Evolutionary conservation across 2,797 vertebrate genomes (phyloP).

Genomic region (Enteromius unitaeniatus): DNA sequence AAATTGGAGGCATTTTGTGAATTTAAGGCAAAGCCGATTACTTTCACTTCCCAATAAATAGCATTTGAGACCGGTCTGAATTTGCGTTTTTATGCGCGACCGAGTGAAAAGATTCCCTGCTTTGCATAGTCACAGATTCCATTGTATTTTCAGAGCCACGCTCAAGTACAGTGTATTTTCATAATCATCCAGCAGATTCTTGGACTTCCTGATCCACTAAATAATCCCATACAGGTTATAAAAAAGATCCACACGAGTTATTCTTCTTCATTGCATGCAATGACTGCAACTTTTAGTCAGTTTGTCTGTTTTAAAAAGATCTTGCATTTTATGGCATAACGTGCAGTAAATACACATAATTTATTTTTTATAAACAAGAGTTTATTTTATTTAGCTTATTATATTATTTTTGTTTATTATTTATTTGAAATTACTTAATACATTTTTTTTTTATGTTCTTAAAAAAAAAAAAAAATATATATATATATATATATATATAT

Average conservation of each 20-base stretch:
- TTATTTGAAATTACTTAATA: too few species aligned
- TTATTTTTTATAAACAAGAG: neutral
- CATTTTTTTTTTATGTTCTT: neutral
- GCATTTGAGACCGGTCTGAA: slow-evolving; percentile 24
- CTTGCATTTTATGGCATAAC: neutral
- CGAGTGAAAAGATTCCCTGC: slow-evolving; percentile 25
- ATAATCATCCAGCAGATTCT: slow-evolving; percentile 6
- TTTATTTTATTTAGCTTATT: too few species aligned
- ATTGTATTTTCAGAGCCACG: neutral
- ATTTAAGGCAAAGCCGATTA: slow-evolving; percentile 54
- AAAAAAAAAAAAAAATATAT: too few species aligned
- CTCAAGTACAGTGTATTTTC: slow-evolving; percentile 11
- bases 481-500: too few species aligned
- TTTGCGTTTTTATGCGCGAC: slow-evolving; percentile 14
- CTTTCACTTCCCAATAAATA: slow-evolving; percentile 43
- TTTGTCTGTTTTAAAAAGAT: neutral
- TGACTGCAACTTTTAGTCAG: neutral
- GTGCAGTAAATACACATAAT: neutral
- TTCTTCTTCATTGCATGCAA: neutral
- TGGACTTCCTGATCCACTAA: neutral
- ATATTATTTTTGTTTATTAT: neutral
- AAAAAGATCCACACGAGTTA: neutral
- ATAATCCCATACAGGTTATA: neutral
- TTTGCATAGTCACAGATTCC: slow-evolving; percentile 26
- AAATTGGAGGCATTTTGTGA: slow-evolving; percentile 34